Conservation (phyloP, 2,797 vertebrate species). For the Menidia menidia region DNA sequence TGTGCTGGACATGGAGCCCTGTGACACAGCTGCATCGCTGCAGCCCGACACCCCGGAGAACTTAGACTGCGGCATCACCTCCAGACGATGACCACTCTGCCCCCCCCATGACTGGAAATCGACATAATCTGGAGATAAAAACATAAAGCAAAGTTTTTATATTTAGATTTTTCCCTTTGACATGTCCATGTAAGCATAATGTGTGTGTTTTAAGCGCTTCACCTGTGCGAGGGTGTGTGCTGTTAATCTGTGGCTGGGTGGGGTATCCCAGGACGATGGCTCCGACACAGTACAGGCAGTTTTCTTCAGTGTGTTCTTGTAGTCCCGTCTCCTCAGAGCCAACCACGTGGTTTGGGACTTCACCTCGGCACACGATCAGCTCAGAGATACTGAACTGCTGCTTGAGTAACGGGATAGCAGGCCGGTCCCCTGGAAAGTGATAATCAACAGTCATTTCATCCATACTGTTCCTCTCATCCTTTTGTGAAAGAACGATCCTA, state of each 20-base stretch:
- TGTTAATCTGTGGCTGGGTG: conserved; percentile 85
- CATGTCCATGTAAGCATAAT: background rate
- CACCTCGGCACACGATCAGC: conserved; percentile 93
- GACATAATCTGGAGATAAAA: conserved; percentile 85
- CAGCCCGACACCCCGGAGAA: conserved; percentile 97
- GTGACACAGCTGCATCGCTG: conserved; percentile 92
- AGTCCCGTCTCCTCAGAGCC: conserved; percentile 94
- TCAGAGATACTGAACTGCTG: conserved; percentile 98
- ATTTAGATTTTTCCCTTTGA: background rate
- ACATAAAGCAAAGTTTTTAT: background rate
- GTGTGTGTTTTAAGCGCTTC: background rate
- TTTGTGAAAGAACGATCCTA: background rate
- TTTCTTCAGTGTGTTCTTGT: conserved; percentile 96
- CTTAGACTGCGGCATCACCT: conserved; percentile 93
- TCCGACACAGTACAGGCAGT: conserved; percentile 97
- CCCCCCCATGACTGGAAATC: conserved; percentile 95
- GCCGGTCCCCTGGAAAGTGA: conserved; percentile 80
- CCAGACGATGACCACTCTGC: conserved; percentile 91
- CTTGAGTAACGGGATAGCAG: conserved; percentile 87
- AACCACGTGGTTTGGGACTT: conserved; percentile 87
- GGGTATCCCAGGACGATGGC: conserved; percentile 90
- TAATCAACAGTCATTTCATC: background rate
- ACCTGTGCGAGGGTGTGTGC: conserved; percentile 90
- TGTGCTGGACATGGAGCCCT: conserved; percentile 92
- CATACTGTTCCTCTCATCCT: background rate